Conservation (phyloP, 30 jellyfish, hydroid and myxozoan genomes). For the Pelagia noctiluca region DNA sequence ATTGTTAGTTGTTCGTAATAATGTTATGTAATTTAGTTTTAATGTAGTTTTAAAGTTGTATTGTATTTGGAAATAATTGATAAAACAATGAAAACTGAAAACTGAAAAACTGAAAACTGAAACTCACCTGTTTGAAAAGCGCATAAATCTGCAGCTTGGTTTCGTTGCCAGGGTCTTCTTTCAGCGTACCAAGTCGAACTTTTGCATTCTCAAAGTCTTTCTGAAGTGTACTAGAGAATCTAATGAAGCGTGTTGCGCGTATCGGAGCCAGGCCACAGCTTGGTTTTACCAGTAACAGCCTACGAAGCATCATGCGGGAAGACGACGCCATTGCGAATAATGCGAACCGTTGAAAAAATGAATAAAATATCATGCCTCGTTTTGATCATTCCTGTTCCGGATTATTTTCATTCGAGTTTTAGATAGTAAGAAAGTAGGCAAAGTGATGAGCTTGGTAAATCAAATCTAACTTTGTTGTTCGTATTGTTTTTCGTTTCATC, state of each 20-base stretch:
- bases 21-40: neutral
- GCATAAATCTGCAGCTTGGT: constrained; percentile 87
- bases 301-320: constrained; percentile 22
- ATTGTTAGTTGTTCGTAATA: too few species aligned
- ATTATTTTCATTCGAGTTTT: too few species aligned
- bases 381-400: too few species aligned
- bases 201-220: constrained; percentile 89
- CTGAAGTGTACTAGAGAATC: constrained; percentile 56
- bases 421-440: too few species aligned
- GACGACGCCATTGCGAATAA: constrained; percentile 6
- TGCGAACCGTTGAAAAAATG: too few species aligned
- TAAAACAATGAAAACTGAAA: too few species aligned
- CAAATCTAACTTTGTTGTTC: too few species aligned
- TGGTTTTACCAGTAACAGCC: constrained; percentile 37
- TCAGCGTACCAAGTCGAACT: constrained; percentile 76
- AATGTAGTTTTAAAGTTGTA: neutral
- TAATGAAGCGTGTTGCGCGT: constrained; percentile 1
- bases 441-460: too few species aligned
- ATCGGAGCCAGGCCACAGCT: constrained; percentile 22
- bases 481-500: too few species aligned
- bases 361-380: too few species aligned
- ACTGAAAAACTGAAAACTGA: neutral
- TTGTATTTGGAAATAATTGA: too few species aligned
- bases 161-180: constrained; percentile 97
- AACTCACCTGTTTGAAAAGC: constrained; percentile 90